phyloP scores from a whole-genome alignment of 2,888 invertebrate genomes.

The Drosophila rellima region DNA sequence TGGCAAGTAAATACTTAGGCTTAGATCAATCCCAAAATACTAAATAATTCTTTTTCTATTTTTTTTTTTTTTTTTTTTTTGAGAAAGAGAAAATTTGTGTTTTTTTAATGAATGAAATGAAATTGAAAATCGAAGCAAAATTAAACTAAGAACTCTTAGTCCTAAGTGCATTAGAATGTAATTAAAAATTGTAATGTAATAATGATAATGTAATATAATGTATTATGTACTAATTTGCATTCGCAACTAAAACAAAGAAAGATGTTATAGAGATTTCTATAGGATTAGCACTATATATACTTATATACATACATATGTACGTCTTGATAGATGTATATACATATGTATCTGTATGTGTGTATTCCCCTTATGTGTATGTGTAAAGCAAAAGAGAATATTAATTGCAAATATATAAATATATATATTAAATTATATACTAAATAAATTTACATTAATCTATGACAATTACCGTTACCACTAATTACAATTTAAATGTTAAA shows the following conservation, averaged over 20 bases:
- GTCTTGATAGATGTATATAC: no score
- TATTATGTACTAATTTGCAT: conserved; percentile 58
- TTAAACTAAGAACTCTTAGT: conserved; percentile 28
- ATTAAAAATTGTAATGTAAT: conserved; percentile 33
- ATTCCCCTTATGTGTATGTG: conserved; percentile 29
- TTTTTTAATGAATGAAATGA: conserved; percentile 37
- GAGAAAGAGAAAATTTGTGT: conserved; percentile 6
- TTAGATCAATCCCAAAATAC: conserved; percentile 46
- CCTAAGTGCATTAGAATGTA: conserved; percentile 20
- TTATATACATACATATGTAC: conserved; percentile 9
- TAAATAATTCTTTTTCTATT: conserved; percentile 13
- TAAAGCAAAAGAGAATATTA: conserved; percentile 42
- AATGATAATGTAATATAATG: conserved; percentile 27
- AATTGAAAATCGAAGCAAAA: conserved; percentile 13
- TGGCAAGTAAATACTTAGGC: conserved; percentile 47
- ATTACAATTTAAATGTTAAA: conserved; percentile 52
- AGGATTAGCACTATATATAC: conserved; percentile 12
- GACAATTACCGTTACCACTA: conserved; percentile 47
- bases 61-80: conserved; percentile 30
- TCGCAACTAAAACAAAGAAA: conserved; percentile 65
- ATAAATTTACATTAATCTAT: conserved; percentile 53
- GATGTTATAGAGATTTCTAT: conserved; percentile 42
- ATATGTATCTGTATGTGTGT: conserved; percentile 11
- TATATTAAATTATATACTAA: conserved; percentile 33
- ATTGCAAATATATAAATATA: conserved; percentile 30